These are phyloP conservation scores for Notolabrus celidotus DNA, from an alignment of 2,797 vertebrate genomes.

Conservation along the genomic window DNA sequence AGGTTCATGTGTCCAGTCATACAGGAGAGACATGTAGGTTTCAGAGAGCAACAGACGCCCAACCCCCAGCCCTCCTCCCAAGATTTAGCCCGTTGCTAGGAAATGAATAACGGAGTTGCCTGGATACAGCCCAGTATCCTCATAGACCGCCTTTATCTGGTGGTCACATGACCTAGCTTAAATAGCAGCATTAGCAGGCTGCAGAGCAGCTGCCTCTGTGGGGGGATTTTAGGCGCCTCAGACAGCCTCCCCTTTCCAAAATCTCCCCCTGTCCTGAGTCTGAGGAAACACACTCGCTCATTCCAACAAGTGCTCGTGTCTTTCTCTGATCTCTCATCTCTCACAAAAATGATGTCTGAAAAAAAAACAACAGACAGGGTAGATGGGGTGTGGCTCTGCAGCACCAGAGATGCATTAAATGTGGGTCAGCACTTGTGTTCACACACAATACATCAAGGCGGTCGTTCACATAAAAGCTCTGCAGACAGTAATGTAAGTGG, in stretches of 20 bases:
- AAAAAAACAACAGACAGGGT: neutral
- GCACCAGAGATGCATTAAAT: neutral
- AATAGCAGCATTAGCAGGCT: conserved; percentile 67
- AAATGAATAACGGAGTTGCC: conserved; percentile 82
- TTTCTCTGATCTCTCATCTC: neutral
- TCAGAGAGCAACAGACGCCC: conserved; percentile 57
- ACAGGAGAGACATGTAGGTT: conserved; percentile 59
- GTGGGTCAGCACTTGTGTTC: conserved; percentile 27
- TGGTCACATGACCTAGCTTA: conserved; percentile 75
- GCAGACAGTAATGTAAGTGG: neutral
- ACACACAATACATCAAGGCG: neutral
- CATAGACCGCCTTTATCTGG: conserved; percentile 77
- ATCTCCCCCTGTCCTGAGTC: neutral
- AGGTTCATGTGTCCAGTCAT: conserved; percentile 55
- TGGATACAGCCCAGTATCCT: conserved; percentile 74
- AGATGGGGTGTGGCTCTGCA: conserved; percentile 21
- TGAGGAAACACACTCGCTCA: conserved; percentile 13
- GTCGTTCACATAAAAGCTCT: conserved; percentile 3
- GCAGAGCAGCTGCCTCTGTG: conserved; percentile 64
- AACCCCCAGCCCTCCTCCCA: conserved; percentile 69
- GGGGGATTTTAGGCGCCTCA: conserved; percentile 33
- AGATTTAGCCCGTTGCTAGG: conserved; percentile 77
- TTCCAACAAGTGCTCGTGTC: neutral
- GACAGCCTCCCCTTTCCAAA: conserved; percentile 8
- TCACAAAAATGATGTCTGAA: neutral